A percentile compares a stretch with the other conserved stretches of the same genome.
Evolutionary conservation across 2,888 invertebrate genomes (phyloP).

Genomic region (Melinaea menophilus): DNA sequence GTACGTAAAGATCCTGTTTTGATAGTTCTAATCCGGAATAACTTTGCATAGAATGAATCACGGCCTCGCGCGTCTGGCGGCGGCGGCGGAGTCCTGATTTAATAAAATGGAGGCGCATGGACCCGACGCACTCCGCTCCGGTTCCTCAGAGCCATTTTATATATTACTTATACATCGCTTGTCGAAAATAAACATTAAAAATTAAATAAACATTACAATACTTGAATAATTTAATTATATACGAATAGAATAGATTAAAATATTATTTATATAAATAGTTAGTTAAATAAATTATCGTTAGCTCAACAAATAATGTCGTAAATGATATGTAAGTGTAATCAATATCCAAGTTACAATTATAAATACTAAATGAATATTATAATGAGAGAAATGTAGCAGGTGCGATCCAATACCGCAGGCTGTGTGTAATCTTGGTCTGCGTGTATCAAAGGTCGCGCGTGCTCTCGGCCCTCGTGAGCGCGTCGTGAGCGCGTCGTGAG

Average conservation of each 20-base stretch:
- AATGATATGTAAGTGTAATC: too few relatives aligned
- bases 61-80: slow-evolving; percentile 52
- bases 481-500: slow-evolving; percentile 73
- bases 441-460: slow-evolving; percentile 61
- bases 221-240: too few relatives aligned
- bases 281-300: too few relatives aligned
- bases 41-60: slow-evolving; percentile 70
- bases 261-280: too few relatives aligned
- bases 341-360: too few relatives aligned
- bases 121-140: slow-evolving; percentile 38
- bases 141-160: slow-evolving; percentile 39
- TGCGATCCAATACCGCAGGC: slow-evolving; percentile 20
- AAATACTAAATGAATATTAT: slow-evolving; percentile 9
- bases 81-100: slow-evolving; percentile 62
- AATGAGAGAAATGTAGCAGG: slow-evolving; percentile 33
- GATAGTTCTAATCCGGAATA: slow-evolving; percentile 64
- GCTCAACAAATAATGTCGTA: too few relatives aligned
- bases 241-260: too few relatives aligned
- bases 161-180: slow-evolving; percentile 45
- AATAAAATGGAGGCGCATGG: slow-evolving; percentile 64
- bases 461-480: slow-evolving; percentile 54
- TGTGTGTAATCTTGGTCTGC: slow-evolving; percentile 14
- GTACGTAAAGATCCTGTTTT: slow-evolving; percentile 35
- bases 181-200: background rate
- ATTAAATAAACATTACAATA: too few relatives aligned